A percentile compares a stretch with the other conserved stretches of the same genome.
These are phyloP conservation scores for Cherax quadricarinatus DNA, from an alignment of 1,140 invertebrate genomes.

Conservation along the genomic window DNA sequence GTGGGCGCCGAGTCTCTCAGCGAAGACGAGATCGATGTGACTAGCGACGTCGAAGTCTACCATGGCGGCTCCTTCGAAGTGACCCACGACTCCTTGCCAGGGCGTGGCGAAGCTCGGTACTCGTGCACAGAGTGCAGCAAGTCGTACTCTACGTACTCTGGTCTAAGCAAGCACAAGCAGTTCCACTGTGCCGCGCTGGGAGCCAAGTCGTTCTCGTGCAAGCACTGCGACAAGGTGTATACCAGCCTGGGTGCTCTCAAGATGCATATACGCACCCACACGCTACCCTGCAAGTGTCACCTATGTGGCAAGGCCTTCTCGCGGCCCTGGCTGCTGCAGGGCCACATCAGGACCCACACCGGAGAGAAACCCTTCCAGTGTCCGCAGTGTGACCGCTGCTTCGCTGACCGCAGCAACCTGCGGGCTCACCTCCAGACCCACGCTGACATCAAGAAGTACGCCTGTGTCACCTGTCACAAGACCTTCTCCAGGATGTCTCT, in stretches of 20 bases:
- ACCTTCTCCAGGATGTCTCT: slow-evolving; percentile 99
- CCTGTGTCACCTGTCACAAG: slow-evolving; percentile 92
- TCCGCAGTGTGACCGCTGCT: slow-evolving; percentile 92
- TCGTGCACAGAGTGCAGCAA: slow-evolving; percentile 95
- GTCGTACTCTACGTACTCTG: slow-evolving; percentile 96
- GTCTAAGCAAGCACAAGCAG: slow-evolving; percentile 95
- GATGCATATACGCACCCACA: slow-evolving; percentile 97
- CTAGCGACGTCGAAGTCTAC: slow-evolving; percentile 27
- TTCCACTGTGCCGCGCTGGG: slow-evolving; percentile 93
- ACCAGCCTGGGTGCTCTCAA: slow-evolving; percentile 94
- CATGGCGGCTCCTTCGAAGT: neutral
- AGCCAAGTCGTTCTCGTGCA: slow-evolving; percentile 96
- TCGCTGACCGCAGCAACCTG: slow-evolving; percentile 95
- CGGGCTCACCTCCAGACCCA: slow-evolving; percentile 97
- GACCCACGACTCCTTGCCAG: neutral
- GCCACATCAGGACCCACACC: slow-evolving; percentile 91
- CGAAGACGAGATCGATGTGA: slow-evolving; percentile 67
- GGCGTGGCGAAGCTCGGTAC: slow-evolving; percentile 77
- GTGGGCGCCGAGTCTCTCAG: slow-evolving; percentile 54
- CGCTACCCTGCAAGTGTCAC: slow-evolving; percentile 91
- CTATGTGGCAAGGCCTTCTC: slow-evolving; percentile 95
- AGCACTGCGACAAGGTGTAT: slow-evolving; percentile 97
- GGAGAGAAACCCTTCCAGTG: slow-evolving; percentile 97
- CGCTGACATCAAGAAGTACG: slow-evolving; percentile 98
- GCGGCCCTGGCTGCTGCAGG: slow-evolving; percentile 95